Evolutionary conservation across 2,888 invertebrate species (phyloP), one percentile per base, ranked within the genome.

Genomic region (Cryptus viduatorius): DNA sequence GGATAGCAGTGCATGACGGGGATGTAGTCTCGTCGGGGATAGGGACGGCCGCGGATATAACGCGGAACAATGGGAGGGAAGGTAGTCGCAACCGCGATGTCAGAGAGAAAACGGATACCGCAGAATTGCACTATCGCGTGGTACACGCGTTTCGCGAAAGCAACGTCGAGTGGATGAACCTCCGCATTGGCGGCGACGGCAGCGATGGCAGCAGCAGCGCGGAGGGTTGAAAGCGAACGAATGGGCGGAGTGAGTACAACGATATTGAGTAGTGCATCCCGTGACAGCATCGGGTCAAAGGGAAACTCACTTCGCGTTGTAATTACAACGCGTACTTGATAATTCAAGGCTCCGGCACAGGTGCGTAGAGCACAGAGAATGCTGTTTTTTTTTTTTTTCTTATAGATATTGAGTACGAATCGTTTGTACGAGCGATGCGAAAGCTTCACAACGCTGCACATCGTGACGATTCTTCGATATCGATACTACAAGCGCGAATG

Each of bases 41-140:
- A 12, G 73, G 71, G 73, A 69, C 76, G 50, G 75, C 64, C 64
- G 75, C 24, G 69, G 46, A 65, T 65, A 75, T 79, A n/a, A 44
- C 67, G 29, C 8, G 64, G 19, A 79, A 79, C 75, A 79, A 83
- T 79, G 68, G 37, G 79, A 56, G 69, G 48, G 73, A 69, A 29
- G 12, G 29, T 31, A 8, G 65, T 16, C 44, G 69, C 69, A 64
- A 44, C 73, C 46, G 10, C 65, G n/a, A 61, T 46, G 67, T 78
- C 53, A 50, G 50, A 75, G 73, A 24, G 71, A 71, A 83, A 71
- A 53, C 73, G 65, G 79, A 83, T 79, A 71, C 75, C 79, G 65
- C 75, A 73, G 71, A 72, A 44, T 65, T 83, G 48, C 75, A 75
- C 83, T 64, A 79, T 73, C 73, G 69, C 79, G 50, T 59, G 42